Base-by-base conservation (phyloP, 2,797 vertebrate genomes). In the Coregonus sp. region DNA sequence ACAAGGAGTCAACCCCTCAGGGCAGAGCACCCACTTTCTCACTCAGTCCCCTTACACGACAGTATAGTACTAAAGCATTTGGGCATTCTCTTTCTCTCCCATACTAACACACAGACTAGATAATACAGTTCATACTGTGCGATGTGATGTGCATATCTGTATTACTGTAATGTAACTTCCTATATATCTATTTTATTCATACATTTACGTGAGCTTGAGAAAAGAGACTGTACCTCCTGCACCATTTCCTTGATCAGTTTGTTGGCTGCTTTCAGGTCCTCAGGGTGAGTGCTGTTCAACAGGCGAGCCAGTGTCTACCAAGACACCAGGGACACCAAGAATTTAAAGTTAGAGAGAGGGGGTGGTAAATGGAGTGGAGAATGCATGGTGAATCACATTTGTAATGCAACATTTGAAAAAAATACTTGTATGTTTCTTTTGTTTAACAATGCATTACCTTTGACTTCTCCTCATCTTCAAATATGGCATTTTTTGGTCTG, bases 231-330 rank as follows among this genome's bases (percentile, higher is more conserved):
- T 83, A 98, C 98, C 97, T 99, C 98, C 87, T 99, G 97, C 78
- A 99, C 98, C 98, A 99, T 99, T 90, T 99, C 97, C 90, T 99
- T 99, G 88, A 99, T 99, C 80, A 99, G 96, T 84, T 97, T 98
- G 92, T 99, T 99, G 86, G 98, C 98, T 0, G 98, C 98, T 77
- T 97, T 95, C n/a, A 99, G 94, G 88, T 99, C 98, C 81, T 99
- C 98, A 0, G 98, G 97, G 75, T 98, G 98, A 4, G 96, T 96
- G 89, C 98, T 99, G 81, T 98, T 99, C 81, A 99, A 89, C 80
- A 99, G 95, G 76, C 97, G 97, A 74, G 98, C 95, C 90, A 99
- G 90, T 87, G 96, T 97, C 98, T 99, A 88, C 77, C 80, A 50
- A 70, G 76, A 80, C 0, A 66, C 69, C 78, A 18, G 66, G 29